A percentile compares a stretch with the other conserved stretches of the same genome.
These are phyloP conservation scores for Numida meleagris DNA, from an alignment of 2,113 vertebrate species.

Conservation along the genomic window DNA sequence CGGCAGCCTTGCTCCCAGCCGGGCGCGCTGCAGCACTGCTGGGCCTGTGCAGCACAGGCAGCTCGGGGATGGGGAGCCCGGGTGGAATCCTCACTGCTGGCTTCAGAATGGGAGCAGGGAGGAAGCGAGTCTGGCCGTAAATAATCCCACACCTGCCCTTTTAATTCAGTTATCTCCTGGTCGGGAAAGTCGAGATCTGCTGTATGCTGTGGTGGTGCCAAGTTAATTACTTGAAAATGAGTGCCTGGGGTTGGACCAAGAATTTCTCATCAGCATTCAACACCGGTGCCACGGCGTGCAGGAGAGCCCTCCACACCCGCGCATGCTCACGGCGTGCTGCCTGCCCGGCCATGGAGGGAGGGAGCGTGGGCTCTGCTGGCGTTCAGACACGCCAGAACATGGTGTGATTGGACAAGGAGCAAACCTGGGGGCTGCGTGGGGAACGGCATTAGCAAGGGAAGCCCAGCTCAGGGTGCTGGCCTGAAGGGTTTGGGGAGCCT, in stretches of 20 bases:
- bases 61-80: neutral
- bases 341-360: neutral
- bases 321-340: neutral
- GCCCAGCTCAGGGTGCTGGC: neutral
- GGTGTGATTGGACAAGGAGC: neutral
- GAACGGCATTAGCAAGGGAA: rapidly evolving
- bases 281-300: neutral
- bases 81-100: neutral
- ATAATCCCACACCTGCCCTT: conserved; percentile 71
- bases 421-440: rapidly evolving
- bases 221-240: conserved; percentile 74
- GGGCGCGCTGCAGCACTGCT: neutral
- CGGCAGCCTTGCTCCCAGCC: neutral
- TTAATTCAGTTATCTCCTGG: conserved; percentile 65
- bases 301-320: neutral
- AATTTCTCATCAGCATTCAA: conserved; percentile 72
- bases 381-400: neutral
- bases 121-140: conserved; percentile 43
- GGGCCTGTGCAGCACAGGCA: neutral
- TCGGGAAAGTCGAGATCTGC: conserved; percentile 42
- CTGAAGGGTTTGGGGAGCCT: neutral
- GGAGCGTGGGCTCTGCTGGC: neutral
- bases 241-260: conserved; percentile 69
- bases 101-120: neutral
- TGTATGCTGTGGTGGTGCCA: conserved; percentile 60